phyloP scores from a whole-genome alignment of 2,888 invertebrate genomes.

The Andrena bicolor region DNA sequence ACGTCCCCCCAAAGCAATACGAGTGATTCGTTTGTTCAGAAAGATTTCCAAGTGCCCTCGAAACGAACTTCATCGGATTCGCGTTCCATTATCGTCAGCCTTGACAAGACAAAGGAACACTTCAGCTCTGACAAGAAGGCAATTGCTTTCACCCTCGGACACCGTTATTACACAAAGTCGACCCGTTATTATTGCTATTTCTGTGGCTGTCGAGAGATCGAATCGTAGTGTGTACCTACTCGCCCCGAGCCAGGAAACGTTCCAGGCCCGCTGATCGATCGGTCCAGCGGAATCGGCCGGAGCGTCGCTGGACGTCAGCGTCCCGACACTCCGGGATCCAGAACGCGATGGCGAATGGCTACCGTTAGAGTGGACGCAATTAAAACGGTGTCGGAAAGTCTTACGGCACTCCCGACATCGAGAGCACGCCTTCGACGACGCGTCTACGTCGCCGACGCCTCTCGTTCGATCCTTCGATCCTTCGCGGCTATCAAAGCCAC shows the following conservation, averaged over 20 bases:
- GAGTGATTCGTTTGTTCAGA: not conserved
- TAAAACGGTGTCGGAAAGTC: conserved; percentile 84
- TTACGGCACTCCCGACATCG: conserved; percentile 77
- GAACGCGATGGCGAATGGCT: conserved; percentile 70
- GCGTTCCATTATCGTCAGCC: not conserved
- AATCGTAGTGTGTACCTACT: not conserved
- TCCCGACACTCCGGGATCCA: conserved; percentile 51
- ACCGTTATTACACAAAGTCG: conserved; percentile 35
- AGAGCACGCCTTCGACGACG: conserved; percentile 48
- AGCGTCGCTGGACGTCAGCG: conserved; percentile 17
- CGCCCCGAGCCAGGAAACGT: conserved; percentile 35
- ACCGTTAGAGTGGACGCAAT: conserved; percentile 83
- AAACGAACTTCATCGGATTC: not conserved
- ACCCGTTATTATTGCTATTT: conserved; percentile 34
- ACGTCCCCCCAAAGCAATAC: not conserved
- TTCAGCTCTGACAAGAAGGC: not conserved
- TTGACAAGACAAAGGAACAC: not conserved
- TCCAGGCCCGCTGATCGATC: conserved; percentile 53
- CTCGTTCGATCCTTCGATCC: conserved; percentile 65
- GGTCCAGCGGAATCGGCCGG: conserved; percentile 37
- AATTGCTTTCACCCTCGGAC: conserved; percentile 33
- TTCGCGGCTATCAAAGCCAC: conserved; percentile 43
- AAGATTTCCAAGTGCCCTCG: conserved; percentile 2
- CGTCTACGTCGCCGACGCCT: conserved; percentile 54
- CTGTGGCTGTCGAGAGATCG: not conserved